Conservation (phyloP, 2,888 invertebrate species). For the Drosophila subsilvestris region DNA sequence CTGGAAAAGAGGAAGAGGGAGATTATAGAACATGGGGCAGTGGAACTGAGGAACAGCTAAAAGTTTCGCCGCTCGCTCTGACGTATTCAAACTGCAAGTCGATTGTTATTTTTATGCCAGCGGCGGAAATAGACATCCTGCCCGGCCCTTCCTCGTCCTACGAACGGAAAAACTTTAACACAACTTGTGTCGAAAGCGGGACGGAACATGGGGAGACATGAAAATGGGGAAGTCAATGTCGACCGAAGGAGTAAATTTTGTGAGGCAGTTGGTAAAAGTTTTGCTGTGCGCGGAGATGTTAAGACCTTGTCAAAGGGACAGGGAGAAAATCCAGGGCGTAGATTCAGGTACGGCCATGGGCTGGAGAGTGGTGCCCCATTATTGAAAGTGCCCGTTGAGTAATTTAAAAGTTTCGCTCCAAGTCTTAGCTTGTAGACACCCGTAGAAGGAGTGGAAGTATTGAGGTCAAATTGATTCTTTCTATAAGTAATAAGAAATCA, state of each 20-base stretch:
- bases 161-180: slow-evolving; percentile 53
- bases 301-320: slow-evolving; percentile 34
- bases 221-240: slow-evolving; percentile 56
- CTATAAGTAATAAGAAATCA: slow-evolving; percentile 52
- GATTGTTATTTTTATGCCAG: slow-evolving; percentile 78
- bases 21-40: slow-evolving; percentile 12
- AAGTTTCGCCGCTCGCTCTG: slow-evolving; percentile 39
- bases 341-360: slow-evolving; percentile 2
- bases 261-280: slow-evolving; percentile 55
- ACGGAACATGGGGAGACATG: slow-evolving; percentile 12
- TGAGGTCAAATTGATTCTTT: slow-evolving; percentile 62
- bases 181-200: slow-evolving; percentile 63
- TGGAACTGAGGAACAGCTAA: slow-evolving; percentile 7
- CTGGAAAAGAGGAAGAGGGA: not conserved
- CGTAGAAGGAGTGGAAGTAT: slow-evolving; percentile 50
- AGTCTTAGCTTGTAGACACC: slow-evolving; percentile 42
- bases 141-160: slow-evolving; percentile 30
- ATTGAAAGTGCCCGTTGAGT: slow-evolving; percentile 74
- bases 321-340: not conserved
- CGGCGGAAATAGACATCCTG: slow-evolving; percentile 69
- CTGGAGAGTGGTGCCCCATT: slow-evolving; percentile 43
- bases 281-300: slow-evolving; percentile 33
- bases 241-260: slow-evolving; percentile 48
- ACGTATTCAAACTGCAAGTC: slow-evolving; percentile 79
- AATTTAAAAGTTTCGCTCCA: slow-evolving; percentile 68